Conservation (phyloP, 2,888 invertebrate species). For the Coremacera marginata region DNA sequence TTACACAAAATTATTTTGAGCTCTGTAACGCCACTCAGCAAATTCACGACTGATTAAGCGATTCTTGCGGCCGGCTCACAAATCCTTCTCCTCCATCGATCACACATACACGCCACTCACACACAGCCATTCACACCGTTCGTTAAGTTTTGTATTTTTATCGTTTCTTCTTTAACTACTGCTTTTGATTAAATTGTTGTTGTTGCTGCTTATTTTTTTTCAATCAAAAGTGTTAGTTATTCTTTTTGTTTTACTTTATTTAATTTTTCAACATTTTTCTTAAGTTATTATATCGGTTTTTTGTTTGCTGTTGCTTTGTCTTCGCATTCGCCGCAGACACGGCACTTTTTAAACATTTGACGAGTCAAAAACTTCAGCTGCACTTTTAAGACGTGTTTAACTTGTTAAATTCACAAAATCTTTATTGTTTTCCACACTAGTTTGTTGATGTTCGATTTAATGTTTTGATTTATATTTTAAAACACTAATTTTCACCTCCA, state of each 20-base stretch:
- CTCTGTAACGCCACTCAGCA: conserved; percentile 58
- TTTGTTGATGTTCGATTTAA: not conserved
- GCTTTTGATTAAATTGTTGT: not conserved
- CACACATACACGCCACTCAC: not conserved
- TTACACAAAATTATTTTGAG: conserved; percentile 33
- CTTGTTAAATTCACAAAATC: not conserved
- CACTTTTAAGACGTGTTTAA: not conserved
- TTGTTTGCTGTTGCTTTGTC: not conserved
- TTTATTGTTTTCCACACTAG: not conserved
- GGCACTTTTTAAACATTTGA: not conserved
- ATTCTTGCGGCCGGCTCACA: conserved; percentile 11
- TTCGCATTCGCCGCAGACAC: not conserved
- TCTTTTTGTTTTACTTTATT: no score
- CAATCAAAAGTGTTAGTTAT: no score
- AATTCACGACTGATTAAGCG: conserved; percentile 57
- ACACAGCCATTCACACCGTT: not conserved
- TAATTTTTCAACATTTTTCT: not conserved
- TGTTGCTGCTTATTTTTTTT: not conserved
- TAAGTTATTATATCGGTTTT: not conserved
- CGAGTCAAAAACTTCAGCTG: conserved; percentile 14
- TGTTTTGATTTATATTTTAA: not conserved
- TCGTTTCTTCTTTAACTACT: not conserved
- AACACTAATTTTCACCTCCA: not conserved
- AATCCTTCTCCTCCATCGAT: not conserved
- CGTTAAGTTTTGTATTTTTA: conserved; percentile 25